These are phyloP conservation scores for Ivindomyrus marchei DNA, from an alignment of 2,113 vertebrate genomes.

Conservation along the genomic window DNA sequence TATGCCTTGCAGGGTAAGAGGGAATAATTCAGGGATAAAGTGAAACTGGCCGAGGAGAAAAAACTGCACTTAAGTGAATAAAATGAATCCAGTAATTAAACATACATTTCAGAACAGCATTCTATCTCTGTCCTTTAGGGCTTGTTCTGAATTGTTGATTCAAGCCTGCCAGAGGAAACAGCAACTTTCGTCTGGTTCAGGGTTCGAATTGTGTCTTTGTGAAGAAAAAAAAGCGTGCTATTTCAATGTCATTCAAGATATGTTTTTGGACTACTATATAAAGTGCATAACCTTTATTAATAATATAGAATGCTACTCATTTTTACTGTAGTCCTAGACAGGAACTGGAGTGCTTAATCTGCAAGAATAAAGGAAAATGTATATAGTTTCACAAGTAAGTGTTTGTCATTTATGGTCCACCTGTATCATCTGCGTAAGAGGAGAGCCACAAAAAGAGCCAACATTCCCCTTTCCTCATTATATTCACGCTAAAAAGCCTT, in stretches of 20 bases:
- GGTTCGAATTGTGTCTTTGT: background rate
- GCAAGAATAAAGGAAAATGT: background rate
- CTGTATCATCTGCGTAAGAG: background rate
- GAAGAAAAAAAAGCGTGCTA: background rate
- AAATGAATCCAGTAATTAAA: background rate
- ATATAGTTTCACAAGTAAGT: background rate
- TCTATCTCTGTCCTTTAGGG: background rate
- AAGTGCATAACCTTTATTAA: background rate
- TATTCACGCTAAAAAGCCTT: background rate
- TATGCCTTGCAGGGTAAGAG: background rate
- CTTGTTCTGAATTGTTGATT: background rate
- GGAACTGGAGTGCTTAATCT: background rate
- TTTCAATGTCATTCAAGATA: background rate
- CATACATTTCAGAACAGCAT: background rate
- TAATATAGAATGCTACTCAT: background rate
- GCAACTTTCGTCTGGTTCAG: background rate
- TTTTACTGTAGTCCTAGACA: background rate
- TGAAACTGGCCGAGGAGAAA: background rate
- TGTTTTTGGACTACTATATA: background rate
- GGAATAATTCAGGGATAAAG: background rate
- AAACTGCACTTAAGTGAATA: background rate
- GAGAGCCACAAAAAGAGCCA: background rate
- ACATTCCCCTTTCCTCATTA: background rate
- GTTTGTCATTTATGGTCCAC: background rate
- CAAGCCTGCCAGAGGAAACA: background rate